Evolutionary conservation across 2,888 invertebrate genomes (phyloP), one percentile per base, ranked within the genome.

Genomic region (Pasiphila rectangulata): DNA sequence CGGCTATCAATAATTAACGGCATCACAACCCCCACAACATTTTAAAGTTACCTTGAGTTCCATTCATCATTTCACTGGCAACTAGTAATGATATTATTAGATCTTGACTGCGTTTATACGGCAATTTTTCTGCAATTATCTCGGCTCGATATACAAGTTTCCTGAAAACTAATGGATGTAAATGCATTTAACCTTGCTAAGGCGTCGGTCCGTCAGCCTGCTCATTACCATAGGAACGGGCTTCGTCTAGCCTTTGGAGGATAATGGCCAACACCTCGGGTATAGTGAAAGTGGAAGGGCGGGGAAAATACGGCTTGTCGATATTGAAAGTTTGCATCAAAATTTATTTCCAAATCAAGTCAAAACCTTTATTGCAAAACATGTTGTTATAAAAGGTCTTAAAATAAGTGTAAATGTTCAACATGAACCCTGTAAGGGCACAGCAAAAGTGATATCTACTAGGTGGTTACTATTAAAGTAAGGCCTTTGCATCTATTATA

Each of bases 221-320:
- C 62, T 79, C 68, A 84, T 83, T 83, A 77, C 59, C 83, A 83
- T 83, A 80, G 77, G 79, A 84, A 85, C 79, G 76, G 76, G 71
- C 57, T 64, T 64, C 58, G 75, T 72, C 75, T 77, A 71, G 73
- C 66, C 70, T 59, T 66, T 61, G 54, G 54, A 62, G 67, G 69
- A 75, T 82, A 82, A 82, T 79, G 67, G 75, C 63, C 73, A 62
- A 72, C 79, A 76, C 79, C 76, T 75, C 46, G 58, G 72, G 61
- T 61, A 50, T 46, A 79, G 82, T 74, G 83, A 83, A 82, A 82
- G 83, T 82, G 72, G 70, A 42, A 45, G 37, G 34, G 45, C 38
- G 27, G 44, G 38, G 40, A 50, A 37, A 32, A 9, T 41, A 50
- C 45, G 7, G 35, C 23, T 27, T 50, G 32, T 36, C 25, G 34